Conservation (phyloP, 2,888 invertebrate genomes). For the Salpingus planirostris region DNA sequence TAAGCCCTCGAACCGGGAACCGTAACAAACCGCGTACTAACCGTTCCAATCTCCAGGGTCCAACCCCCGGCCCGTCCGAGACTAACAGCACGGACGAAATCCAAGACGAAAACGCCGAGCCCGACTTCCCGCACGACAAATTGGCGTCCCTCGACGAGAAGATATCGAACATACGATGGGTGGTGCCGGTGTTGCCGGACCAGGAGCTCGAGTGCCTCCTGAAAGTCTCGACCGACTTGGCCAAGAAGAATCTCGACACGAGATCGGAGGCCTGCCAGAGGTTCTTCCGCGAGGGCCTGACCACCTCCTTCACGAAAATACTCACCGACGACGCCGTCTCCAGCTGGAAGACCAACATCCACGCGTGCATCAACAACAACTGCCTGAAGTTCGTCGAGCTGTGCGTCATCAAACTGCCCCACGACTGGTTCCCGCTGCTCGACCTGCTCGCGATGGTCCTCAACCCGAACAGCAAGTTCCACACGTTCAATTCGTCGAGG, state of each 20-base stretch:
- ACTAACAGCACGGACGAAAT: constrained; percentile 6
- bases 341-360: constrained; percentile 96
- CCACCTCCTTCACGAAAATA: constrained; percentile 92
- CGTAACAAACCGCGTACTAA: not conserved
- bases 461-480: constrained; percentile 94
- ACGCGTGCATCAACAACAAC: constrained; percentile 88
- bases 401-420: constrained; percentile 80
- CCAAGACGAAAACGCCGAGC: constrained; percentile 43
- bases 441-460: constrained; percentile 89
- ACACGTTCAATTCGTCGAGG: constrained; percentile 73
- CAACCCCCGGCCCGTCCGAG: constrained; percentile 8
- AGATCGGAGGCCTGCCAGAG: constrained; percentile 85
- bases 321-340: constrained; percentile 95
- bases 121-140: constrained; percentile 79
- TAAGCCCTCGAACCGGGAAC: constrained; percentile 16
- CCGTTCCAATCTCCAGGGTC: constrained; percentile 3
- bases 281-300: constrained; percentile 90
- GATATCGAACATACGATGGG: constrained; percentile 93
- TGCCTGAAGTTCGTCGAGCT: constrained; percentile 87
- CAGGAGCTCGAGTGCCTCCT: constrained; percentile 90
- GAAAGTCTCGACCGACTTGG: constrained; percentile 80
- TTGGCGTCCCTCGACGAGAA: constrained; percentile 87
- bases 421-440: constrained; percentile 86
- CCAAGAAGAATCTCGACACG: constrained; percentile 80
- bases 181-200: constrained; percentile 93